phyloP scores from a whole-genome alignment of 2,888 invertebrate species.

The Limulus polyphemus region DNA sequence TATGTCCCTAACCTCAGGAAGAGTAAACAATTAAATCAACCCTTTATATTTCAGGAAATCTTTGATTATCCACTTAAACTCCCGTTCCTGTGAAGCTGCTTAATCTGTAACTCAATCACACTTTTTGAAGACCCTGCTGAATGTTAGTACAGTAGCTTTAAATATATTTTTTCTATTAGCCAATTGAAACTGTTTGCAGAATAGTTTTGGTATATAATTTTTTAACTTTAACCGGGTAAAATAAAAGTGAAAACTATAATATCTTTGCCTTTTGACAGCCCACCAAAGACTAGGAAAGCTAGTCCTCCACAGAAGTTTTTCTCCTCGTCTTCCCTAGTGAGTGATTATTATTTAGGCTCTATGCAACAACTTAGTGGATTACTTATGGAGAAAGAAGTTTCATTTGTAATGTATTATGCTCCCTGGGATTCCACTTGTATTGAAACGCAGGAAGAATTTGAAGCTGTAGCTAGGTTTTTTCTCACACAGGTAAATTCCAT shows the following conservation, averaged over 20 bases:
- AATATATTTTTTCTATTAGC: no score
- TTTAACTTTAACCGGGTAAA: no score
- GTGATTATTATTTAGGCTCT: conserved; percentile 66
- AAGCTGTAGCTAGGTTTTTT: conserved; percentile 55
- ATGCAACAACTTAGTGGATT: conserved; percentile 50
- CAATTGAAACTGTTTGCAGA: no score
- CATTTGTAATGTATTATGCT: conserved; percentile 85
- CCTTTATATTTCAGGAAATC: no score
- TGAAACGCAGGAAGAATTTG: conserved; percentile 57
- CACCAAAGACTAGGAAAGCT: conserved; percentile 47
- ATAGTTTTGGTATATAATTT: no score
- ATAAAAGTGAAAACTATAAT: neutral
- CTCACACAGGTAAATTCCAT: conserved; percentile 50
- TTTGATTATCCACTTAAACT: no score
- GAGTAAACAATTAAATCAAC: no score
- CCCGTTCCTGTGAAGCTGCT: no score
- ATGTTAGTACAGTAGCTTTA: no score
- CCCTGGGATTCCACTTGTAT: conserved; percentile 88
- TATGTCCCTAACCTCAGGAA: no score
- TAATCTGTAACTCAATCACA: no score
- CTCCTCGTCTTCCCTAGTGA: conserved; percentile 47
- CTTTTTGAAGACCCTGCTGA: no score
- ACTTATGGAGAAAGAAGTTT: conserved; percentile 55
- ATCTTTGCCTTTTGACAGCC: conserved; percentile 34
- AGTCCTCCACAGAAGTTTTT: conserved; percentile 59